Evolutionary conservation across 2,888 invertebrate species (phyloP).

Genomic region (Metopia argyrocephala): DNA sequence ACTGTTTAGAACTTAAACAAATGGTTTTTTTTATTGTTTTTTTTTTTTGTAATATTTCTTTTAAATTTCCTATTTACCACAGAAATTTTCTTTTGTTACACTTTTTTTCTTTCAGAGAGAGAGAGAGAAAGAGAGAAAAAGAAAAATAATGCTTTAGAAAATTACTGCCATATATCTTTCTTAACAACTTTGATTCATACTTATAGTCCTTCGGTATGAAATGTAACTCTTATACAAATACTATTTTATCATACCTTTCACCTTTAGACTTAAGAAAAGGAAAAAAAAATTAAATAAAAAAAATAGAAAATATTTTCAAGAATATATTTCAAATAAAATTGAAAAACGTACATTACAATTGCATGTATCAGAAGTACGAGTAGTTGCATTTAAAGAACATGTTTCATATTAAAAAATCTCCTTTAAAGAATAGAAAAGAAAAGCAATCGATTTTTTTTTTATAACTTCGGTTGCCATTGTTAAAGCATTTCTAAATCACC

Average conservation of each 20-base stretch:
- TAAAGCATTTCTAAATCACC: slow-evolving; percentile 42
- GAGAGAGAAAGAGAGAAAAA: too few species aligned
- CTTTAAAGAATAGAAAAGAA: background rate
- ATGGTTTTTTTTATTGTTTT: too few species aligned
- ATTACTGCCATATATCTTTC: slow-evolving; percentile 55
- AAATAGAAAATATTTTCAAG: background rate
- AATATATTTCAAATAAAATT: background rate
- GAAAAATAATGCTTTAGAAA: slow-evolving; percentile 52
- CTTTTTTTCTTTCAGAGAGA: background rate
- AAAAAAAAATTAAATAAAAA: background rate
- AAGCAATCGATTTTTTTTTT: background rate
- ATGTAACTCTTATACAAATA: background rate
- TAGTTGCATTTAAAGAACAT: slow-evolving; percentile 43
- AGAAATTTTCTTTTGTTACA: background rate
- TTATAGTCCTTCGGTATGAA: background rate
- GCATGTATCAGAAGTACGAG: background rate
- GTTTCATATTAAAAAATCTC: slow-evolving; percentile 43
- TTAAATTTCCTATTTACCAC: slow-evolving; percentile 40
- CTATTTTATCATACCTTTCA: slow-evolving; percentile 15
- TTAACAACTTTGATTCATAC: slow-evolving; percentile 52
- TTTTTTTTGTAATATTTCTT: too few species aligned
- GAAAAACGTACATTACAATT: slow-evolving; percentile 1
- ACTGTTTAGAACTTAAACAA: too few species aligned
- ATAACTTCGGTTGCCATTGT: slow-evolving; percentile 19
- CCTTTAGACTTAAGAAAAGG: slow-evolving; percentile 17